Evolutionary conservation across 2,888 invertebrate genomes (phyloP).

Genomic region (Pseudococcus longispinus): DNA sequence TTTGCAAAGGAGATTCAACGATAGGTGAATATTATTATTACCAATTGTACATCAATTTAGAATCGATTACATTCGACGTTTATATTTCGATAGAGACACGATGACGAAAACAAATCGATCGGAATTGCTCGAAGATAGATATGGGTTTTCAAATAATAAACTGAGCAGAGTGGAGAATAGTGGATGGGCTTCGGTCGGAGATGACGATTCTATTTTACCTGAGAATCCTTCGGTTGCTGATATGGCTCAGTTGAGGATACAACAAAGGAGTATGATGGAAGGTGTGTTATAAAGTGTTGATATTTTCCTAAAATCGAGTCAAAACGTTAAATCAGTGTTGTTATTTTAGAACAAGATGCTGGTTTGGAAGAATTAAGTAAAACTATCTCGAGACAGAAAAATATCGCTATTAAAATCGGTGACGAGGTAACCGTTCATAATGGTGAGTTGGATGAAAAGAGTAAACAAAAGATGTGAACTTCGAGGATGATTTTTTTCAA

Average conservation of each 20-base stretch:
- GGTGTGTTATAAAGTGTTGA: background rate
- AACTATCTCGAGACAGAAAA: conserved; percentile 77
- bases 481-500: background rate
- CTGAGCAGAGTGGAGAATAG: background rate
- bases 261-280: conserved; percentile 39
- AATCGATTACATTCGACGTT: background rate
- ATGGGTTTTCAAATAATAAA: conserved; percentile 15
- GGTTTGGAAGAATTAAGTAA: conserved; percentile 77
- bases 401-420: conserved; percentile 76
- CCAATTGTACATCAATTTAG: background rate
- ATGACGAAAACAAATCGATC: conserved; percentile 47
- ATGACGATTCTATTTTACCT: conserved; percentile 28
- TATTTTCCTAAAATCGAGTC: background rate
- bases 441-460: conserved; percentile 65
- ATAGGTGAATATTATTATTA: conserved; percentile 14
- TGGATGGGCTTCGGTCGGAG: conserved; percentile 14
- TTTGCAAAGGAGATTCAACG: conserved; percentile 64
- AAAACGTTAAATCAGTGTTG: background rate
- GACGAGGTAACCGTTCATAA: conserved; percentile 80
- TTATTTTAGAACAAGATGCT: conserved; percentile 73
- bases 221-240: conserved; percentile 5
- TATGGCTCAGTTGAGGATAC: conserved; percentile 33
- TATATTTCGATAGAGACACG: conserved; percentile 20
- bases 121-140: conserved; percentile 8
- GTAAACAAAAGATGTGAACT: background rate